Evolutionary conservation across 2,113 vertebrate species (phyloP), one percentile per base, ranked within the genome.

Genomic region (Miniopterus natalensis): DNA sequence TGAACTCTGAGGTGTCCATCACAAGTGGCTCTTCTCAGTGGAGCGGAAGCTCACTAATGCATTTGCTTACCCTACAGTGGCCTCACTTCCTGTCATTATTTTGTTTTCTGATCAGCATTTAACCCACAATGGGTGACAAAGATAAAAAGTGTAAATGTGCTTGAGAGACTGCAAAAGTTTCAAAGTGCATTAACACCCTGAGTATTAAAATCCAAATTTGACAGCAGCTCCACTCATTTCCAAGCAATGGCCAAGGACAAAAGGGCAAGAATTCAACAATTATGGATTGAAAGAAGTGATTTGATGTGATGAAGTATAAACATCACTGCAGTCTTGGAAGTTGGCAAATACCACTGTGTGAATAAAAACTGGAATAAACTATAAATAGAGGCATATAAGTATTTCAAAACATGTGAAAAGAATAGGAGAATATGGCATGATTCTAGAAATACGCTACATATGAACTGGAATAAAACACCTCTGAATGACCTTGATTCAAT

Each of bases 351-450:
- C 2, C 7, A 77, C 1, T n/a, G 1, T 66, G 68, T 68, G 21
- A 74, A 86, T 2, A 63, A 81, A 68, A 75, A 68, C 27, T 55
- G 8, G n/a, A 73, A 92, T 4, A 49, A 55, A 59, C 21, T 74
- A 45, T 42, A 71, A 70, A 29, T 47, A n/a, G 1, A 70, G 25
- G 59, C 7, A 21, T 40, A 73, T 7, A 12, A 55, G 20, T 75
- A 51, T 79, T 66, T 92, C 27, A 87, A 95, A 90, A 71, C 9
- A 88, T 47, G 42, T 77, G 51, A 93, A 84, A 40, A 87, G n/a
- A 74, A 23, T 74, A 77, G 21, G 79, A 78, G 9, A 74, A 80
- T 88, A 11, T 40, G 3, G 1, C 27, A 20, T 88, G 15, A 68
- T 36, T 80, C n/a, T 55, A 27, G 23, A 47, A 89, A 17, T 47